Evolutionary conservation across 2,113 vertebrate genomes (phyloP), one percentile per base, ranked within the genome.

Genomic region (Poecile atricapillus): DNA sequence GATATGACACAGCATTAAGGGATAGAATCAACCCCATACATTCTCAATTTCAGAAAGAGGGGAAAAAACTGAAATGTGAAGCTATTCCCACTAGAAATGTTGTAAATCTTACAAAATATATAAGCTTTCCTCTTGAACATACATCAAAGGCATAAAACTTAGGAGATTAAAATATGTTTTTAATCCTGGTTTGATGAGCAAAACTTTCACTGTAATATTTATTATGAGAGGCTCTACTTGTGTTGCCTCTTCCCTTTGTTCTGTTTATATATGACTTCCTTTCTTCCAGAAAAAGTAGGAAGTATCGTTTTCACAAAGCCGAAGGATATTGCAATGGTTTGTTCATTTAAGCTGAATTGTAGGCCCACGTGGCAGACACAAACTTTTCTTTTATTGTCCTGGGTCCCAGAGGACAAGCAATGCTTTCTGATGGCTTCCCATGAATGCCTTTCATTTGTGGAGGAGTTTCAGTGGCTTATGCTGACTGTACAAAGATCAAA

Each of bases 211-310:
- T 86, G 68, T 83, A 94, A 95, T 97, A 95, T 96, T 93, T 98
- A 97, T 97, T 97, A 95, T 95, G 95, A 56, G 93, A 96, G 98
- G 78, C 94, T 97, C 96, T 94, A 95, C 98, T 98, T 97, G 97
- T 98, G 98, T 98, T 97, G 97, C 93, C 93, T 97, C 97, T 97
- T 97, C 98, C 95, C 95, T 98, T 98, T 98, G 98, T 98, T 96
- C 98, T 97, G 95, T 97, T 97, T 97, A 94, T 63, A 83, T 94
- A 94, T 74, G 89, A 94, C 97, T 97, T 97, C 97, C 96, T 97
- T 91, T 97, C 94, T 96, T 96, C 96, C 94, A 71, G 56, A 93
- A 80, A 85, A 90, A 97, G 84, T 94, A 97, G 98, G 97, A 97
- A 97, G 95, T 94, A 97, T 96, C 94, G 1, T 93, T 97, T 97